Percentiles rank a stretch among this genome's conserved stretches.
Conservation (phyloP, 2,888 invertebrate species). For the Myathropa florea region DNA sequence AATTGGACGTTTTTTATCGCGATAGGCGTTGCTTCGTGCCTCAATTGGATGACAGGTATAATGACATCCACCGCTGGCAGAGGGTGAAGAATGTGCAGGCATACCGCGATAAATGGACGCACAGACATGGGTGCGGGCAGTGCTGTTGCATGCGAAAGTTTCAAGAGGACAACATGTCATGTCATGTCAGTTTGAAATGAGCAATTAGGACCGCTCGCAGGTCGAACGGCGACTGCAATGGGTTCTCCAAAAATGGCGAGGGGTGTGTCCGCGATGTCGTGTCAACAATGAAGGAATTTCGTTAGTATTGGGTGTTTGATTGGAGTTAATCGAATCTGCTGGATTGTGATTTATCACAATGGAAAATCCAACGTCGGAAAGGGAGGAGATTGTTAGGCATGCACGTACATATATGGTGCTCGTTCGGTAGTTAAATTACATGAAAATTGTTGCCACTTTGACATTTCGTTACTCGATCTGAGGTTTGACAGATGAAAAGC, state of each 20-base stretch:
- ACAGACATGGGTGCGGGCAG: background rate
- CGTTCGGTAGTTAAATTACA: conserved; percentile 44
- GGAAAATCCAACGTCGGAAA: background rate
- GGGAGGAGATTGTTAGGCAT: background rate
- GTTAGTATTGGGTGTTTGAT: conserved; percentile 61
- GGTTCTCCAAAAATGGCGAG: conserved; percentile 51
- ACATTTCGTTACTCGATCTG: conserved; percentile 21
- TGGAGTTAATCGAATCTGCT: conserved; percentile 62
- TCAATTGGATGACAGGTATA: conserved; percentile 10
- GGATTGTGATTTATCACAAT: conserved; percentile 44
- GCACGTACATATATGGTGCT: conserved; percentile 39
- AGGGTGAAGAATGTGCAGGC: conserved; percentile 45
- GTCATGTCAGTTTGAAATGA: conserved; percentile 45
- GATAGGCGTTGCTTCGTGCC: conserved; percentile 47
- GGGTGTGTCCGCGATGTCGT: conserved; percentile 60
- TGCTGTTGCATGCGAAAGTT: background rate
- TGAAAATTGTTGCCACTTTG: conserved; percentile 53
- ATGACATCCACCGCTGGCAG: background rate
- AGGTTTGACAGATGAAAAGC: conserved; percentile 18
- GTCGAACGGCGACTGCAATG: conserved; percentile 43
- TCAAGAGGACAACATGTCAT: background rate
- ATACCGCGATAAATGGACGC: background rate
- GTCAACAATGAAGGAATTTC: conserved; percentile 64
- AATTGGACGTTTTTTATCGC: conserved; percentile 60
- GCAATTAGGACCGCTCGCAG: conserved; percentile 58